Evolutionary conservation across 2,113 vertebrate genomes (phyloP).

Genomic region (Acinonyx jubatus): DNA sequence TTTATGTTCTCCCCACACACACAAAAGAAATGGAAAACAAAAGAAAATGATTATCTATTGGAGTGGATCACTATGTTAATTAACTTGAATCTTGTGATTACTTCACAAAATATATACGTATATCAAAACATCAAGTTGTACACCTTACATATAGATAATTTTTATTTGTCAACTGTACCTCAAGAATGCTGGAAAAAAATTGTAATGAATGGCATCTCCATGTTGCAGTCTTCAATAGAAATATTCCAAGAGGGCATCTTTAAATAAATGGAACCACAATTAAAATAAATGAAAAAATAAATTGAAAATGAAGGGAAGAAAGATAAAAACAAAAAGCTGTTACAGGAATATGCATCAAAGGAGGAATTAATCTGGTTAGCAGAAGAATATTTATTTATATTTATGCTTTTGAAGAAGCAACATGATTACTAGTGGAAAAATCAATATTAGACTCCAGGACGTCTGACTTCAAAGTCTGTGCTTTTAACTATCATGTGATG

Average conservation of each 20-base stretch:
- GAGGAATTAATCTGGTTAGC: background rate
- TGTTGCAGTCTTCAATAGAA: background rate
- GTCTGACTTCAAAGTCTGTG: background rate
- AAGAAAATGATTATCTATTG: background rate
- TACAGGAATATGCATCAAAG: background rate
- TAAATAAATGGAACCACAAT: background rate
- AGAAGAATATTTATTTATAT: slow-evolving; percentile 23
- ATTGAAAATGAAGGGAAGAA: background rate
- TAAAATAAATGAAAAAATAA: background rate
- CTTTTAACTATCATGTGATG: background rate
- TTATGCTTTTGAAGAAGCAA: slow-evolving; percentile 14
- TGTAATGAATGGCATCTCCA: background rate
- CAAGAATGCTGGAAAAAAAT: background rate
- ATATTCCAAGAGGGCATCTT: background rate
- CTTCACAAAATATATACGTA: background rate
- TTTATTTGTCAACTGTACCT: background rate
- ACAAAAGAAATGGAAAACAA: background rate
- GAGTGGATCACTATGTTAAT: background rate
- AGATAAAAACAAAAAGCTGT: background rate
- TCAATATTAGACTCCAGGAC: background rate
- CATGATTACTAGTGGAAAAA: background rate
- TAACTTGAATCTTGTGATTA: background rate
- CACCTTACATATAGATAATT: background rate
- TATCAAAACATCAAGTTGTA: background rate
- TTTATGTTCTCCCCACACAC: background rate